Base-by-base conservation (phyloP, 1,140 invertebrate species). In the Helicoverpa armigera region DNA sequence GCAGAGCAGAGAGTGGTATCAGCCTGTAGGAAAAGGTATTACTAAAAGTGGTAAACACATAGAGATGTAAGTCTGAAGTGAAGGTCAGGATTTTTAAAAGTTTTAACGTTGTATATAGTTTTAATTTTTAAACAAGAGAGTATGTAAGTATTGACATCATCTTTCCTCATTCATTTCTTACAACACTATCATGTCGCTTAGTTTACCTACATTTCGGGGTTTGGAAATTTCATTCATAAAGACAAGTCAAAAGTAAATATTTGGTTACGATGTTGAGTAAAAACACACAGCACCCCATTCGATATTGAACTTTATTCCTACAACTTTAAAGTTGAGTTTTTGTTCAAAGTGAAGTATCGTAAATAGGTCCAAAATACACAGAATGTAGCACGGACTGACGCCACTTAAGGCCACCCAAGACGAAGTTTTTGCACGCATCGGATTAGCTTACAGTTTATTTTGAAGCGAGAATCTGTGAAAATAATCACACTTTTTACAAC, bases 231-330 rank as follows among this genome's bases (percentile, higher is more conserved):
- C 87, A 87, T 88, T 88, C 87, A 88, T 88, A 86, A 88, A 85
- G 83, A 87, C 84, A 82, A 77, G 81, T 85, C 85, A 76, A 86
- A 87, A 85, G 63, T 84, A 91, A 94, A 94, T 93, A 93, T 94
- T 94, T 90, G 86, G 81, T 89, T 88, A 85, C 75, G 83, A 85
- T 85, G 85, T 82, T 83, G 43, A 67, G 80, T 81, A 82, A 86
- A 82, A 83, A 83, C 63, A 81, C 56, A 54, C 12, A 23, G 7
- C n/a, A 29, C 4, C 50, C 10, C 16, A 56, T 83, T 35, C 13
- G 13, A 84, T 23, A 43, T 80, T 85, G n/a, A 81, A 70, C 79
- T 77, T 51, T 85, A 63, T 51, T 0, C 16, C 1, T n/a, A n/a
- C 7, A 11, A 0, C 0, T 11, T 58, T 75, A 84, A 82, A 60